A percentile compares a stretch with the other conserved stretches of the same genome.
phyloP scores from a whole-genome alignment of 1,140 invertebrate species.

The Lysiphlebus fabarum region DNA sequence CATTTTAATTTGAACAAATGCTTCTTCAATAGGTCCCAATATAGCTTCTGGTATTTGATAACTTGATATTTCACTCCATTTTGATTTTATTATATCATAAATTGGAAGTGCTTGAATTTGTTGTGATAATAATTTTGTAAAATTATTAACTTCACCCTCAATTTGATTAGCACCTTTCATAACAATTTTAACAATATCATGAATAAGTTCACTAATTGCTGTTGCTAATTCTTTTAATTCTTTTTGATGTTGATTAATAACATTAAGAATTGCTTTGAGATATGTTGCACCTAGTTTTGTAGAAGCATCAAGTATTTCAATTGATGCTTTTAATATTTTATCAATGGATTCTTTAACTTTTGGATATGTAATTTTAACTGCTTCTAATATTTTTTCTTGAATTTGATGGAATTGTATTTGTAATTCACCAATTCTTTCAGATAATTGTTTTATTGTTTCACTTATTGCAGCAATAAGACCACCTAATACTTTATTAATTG shows the following conservation, averaged over 20 bases:
- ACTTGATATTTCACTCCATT: slow-evolving; percentile 36
- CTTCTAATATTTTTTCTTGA: slow-evolving; percentile 48
- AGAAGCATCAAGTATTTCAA: slow-evolving; percentile 52
- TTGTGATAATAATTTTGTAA: slow-evolving; percentile 50
- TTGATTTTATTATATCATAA: slow-evolving; percentile 57
- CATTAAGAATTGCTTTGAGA: slow-evolving; percentile 53
- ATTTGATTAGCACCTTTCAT: slow-evolving; percentile 52
- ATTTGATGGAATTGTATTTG: slow-evolving; percentile 52
- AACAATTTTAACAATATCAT: slow-evolving; percentile 56
- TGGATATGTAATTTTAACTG: slow-evolving; percentile 47
- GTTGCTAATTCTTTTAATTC: slow-evolving; percentile 65
- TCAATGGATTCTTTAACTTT: slow-evolving; percentile 59
- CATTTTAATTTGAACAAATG: slow-evolving; percentile 51
- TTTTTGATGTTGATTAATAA: slow-evolving; percentile 63
- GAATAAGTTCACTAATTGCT: slow-evolving; percentile 54
- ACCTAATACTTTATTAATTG: slow-evolving; percentile 57
- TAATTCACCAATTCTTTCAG: slow-evolving; percentile 43
- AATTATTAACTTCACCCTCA: slow-evolving; percentile 52
- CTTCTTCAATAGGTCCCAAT: slow-evolving; percentile 53
- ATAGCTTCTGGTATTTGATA: slow-evolving; percentile 54
- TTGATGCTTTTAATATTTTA: slow-evolving; percentile 45
- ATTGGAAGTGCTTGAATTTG: slow-evolving; percentile 59
- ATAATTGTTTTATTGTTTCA: slow-evolving; percentile 46
- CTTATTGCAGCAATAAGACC: slow-evolving; percentile 44
- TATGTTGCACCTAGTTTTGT: slow-evolving; percentile 55